Evolutionary conservation across 92 coral and sea anemone genomes (phyloP).

Genomic region (Hydrozoanthus gracilis): DNA sequence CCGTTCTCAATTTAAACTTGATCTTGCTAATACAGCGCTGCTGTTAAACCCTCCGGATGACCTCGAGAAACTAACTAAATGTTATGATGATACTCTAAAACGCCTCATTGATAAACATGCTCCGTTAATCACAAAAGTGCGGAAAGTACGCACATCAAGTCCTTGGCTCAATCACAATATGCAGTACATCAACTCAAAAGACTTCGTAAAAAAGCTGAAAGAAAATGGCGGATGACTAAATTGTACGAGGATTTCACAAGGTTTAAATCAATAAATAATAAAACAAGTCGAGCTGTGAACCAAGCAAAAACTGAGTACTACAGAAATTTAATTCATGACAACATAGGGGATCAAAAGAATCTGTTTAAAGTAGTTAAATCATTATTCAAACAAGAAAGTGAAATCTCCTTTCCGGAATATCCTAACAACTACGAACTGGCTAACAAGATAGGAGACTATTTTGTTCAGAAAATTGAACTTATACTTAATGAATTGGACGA

Average conservation of each 20-base stretch:
- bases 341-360: conserved; percentile 8
- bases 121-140: conserved; percentile 2
- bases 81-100: not conserved
- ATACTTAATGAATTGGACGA: not conserved
- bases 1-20: not conserved
- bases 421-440: too few relatives aligned
- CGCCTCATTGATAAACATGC: not conserved
- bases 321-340: not conserved
- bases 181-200: not conserved
- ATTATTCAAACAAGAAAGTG: not conserved
- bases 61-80: not conserved
- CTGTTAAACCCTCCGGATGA: not conserved
- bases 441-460: not conserved
- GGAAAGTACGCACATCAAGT: not conserved
- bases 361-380: not conserved
- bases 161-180: not conserved
- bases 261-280: not conserved
- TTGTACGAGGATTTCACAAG: conserved; percentile 1
- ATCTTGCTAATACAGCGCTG: not conserved
- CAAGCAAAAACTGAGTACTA: conserved; percentile 26
- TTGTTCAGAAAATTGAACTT: not conserved
- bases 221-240: conserved; percentile 6
- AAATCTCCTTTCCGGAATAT: not conserved
- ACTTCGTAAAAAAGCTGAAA: conserved; percentile 20
- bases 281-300: not conserved